Evolutionary conservation across 2,797 vertebrate species (phyloP).

Genomic region (Ammospiza maritima): DNA sequence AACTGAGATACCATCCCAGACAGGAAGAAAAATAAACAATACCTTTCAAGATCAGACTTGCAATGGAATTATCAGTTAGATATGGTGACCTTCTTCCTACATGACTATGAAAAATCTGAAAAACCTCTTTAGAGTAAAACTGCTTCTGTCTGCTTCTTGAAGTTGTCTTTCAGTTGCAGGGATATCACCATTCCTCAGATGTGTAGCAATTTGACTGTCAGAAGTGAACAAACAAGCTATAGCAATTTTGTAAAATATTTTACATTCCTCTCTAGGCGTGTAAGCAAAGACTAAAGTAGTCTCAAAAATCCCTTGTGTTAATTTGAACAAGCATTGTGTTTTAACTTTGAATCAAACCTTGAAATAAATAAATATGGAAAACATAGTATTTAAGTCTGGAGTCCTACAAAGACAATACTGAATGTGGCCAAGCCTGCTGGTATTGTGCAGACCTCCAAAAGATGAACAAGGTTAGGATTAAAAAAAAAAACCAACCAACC

Average conservation of each 20-base stretch:
- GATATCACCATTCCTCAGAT: conserved; percentile 18
- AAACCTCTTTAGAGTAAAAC: neutral
- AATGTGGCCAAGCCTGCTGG: neutral
- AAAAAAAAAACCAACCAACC: neutral
- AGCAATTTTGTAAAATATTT: conserved; percentile 32
- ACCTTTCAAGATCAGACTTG: neutral
- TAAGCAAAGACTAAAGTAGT: conserved; percentile 2
- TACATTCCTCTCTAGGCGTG: conserved; percentile 13
- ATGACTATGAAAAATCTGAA: neutral
- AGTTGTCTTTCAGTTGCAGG: conserved; percentile 12
- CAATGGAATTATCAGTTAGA: neutral
- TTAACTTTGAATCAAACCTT: conserved; percentile 22
- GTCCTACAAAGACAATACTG: neutral
- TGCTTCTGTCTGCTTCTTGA: neutral
- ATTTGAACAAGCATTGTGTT: neutral
- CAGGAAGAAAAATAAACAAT: neutral
- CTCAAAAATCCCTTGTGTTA: neutral
- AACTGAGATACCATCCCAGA: neutral
- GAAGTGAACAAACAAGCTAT: neutral
- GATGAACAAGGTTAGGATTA: neutral
- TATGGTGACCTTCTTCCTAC: neutral
- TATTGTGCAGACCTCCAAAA: neutral
- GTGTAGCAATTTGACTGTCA: neutral
- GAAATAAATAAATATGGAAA: conserved; percentile 58
- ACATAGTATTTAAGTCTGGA: neutral